Evolutionary conservation across 64 coral and sea anemone species (phyloP), one percentile per base, ranked within the genome.

Genomic region (Dendrophyllia cribrosa): DNA sequence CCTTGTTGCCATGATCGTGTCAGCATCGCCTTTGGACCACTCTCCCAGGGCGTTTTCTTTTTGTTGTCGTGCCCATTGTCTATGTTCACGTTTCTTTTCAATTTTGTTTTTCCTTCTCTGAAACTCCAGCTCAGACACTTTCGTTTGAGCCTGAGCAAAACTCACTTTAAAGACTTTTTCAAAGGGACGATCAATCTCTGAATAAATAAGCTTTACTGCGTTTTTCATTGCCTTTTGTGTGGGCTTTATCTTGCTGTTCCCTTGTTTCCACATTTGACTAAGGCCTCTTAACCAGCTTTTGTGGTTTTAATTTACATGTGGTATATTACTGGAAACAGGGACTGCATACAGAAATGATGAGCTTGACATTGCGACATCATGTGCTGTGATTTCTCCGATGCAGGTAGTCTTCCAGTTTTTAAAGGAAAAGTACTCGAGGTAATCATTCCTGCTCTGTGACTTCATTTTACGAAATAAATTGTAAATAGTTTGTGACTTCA

Each of bases 321-420:
- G 34, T 45, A 44, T 11, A n/a, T 6, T 0, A 56, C 6, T 3
- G 43, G 43, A 45, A 47, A 47, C 8, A 73, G 43, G 22, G 34
- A 48, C 12, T 46, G 70, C 10, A 46, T 3, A 16, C 24, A 23
- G 15, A 46, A 73, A 17, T 73, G 9, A 45, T 46, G 70, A 9
- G 43, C 43, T 45, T 73, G 70, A 73, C 70, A 73, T 1, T 73
- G 9, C 15, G 53, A 79, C 76, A 55, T 59, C 7, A 13, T 79
- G 76, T 79, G 76, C 55, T 79, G 20, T 79, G 52, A 43, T 15
- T 79, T 60, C 15, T 60, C 55, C 0, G 76, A 11, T 34, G 23
- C 22, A 15, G 52, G 52, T 59, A 79, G 22, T 51, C 9, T 79
- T 79, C 76, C 20, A 60, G 52, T 79, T 79, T 79, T 15, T 55